Evolutionary conservation across 2,888 invertebrate genomes (phyloP).

Genomic region (Deilephila porcellus): DNA sequence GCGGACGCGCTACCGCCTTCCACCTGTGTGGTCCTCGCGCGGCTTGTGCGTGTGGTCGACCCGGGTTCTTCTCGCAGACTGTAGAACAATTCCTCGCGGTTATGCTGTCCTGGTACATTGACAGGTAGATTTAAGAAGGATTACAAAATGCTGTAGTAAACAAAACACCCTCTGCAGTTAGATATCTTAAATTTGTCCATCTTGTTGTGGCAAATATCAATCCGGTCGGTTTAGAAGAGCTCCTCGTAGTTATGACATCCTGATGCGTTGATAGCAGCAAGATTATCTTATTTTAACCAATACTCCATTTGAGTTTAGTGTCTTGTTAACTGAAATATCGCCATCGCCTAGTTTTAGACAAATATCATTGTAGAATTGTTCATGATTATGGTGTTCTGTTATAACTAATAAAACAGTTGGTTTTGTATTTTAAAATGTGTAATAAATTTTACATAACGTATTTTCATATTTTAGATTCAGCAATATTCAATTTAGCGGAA

Average conservation of each 20-base stretch:
- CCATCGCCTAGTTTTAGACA: too few species aligned
- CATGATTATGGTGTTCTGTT: neutral
- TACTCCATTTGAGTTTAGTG: too few species aligned
- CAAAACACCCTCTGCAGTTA: too few species aligned
- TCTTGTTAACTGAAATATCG: too few species aligned
- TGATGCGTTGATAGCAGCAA: neutral
- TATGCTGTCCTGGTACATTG: conserved; percentile 36
- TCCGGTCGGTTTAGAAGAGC: too few species aligned
- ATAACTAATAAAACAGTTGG: too few species aligned
- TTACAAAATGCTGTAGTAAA: neutral
- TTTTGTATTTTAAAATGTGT: neutral
- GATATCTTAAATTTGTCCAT: too few species aligned
- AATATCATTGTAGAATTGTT: too few species aligned
- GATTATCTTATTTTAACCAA: neutral
- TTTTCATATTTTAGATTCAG: neutral
- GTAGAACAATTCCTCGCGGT: conserved; percentile 25
- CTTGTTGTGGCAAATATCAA: too few species aligned
- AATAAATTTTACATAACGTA: neutral
- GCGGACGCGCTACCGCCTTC: conserved; percentile 61
- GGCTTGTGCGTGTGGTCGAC: conserved; percentile 48
- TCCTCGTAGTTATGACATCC: too few species aligned
- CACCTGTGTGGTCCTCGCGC: conserved; percentile 64
- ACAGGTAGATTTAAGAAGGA: neutral
- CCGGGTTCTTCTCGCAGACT: conserved; percentile 33
- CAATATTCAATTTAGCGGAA: conserved; percentile 16